Conservation (phyloP, 2,888 invertebrate species). For the Argyresthia albistria region DNA sequence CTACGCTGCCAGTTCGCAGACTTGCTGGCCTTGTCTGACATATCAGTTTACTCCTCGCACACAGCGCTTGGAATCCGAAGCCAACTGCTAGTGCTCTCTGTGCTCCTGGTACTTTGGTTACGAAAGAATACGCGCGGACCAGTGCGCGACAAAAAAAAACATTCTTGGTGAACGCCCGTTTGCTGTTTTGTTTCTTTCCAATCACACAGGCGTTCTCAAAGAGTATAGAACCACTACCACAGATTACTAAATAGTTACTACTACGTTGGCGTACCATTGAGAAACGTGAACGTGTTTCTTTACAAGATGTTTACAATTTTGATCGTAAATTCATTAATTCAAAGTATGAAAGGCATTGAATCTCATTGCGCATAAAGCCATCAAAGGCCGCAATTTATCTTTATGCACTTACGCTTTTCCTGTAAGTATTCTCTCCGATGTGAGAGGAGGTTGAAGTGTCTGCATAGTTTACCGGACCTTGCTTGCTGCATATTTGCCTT, state of each 20-base stretch:
- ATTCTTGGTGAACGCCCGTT: neutral
- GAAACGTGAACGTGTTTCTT: too few species aligned
- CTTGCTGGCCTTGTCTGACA: slow-evolving; percentile 60
- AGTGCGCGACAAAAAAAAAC: slow-evolving; percentile 21
- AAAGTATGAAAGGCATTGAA: too few species aligned
- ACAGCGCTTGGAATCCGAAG: slow-evolving; percentile 25
- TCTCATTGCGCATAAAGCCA: neutral
- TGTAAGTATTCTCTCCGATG: neutral
- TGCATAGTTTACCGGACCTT: neutral
- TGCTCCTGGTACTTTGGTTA: slow-evolving; percentile 61
- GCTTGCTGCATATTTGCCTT: neutral
- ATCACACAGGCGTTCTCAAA: too few species aligned
- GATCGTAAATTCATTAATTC: too few species aligned
- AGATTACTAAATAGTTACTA: too few species aligned
- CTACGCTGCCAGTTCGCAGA: slow-evolving; percentile 19
- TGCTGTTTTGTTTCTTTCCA: too few species aligned
- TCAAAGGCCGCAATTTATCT: neutral
- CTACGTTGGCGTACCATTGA: too few species aligned
- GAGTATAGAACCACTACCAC: too few species aligned
- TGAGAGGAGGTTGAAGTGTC: neutral
- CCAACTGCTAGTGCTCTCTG: slow-evolving; percentile 35
- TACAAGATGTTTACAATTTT: too few species aligned
- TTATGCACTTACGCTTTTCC: neutral
- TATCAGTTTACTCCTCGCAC: slow-evolving; percentile 54
- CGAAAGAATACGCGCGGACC: slow-evolving; percentile 63